Evolutionary conservation across 2,113 vertebrate genomes (phyloP).

Genomic region (Ia io): DNA sequence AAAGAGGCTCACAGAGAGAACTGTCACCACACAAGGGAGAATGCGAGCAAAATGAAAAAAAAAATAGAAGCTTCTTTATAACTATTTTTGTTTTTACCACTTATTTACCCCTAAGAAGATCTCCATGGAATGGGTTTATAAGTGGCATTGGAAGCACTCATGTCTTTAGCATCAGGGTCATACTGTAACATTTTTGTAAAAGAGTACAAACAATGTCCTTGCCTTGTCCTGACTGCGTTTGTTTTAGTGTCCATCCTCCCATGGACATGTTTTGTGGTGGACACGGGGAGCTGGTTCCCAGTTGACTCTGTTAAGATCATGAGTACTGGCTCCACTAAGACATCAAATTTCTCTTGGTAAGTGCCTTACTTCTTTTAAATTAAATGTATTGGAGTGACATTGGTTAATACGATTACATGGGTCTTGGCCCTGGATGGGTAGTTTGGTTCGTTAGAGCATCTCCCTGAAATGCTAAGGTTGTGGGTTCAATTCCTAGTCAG

Average conservation of each 20-base stretch:
- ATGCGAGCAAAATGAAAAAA: background rate
- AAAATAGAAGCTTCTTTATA: background rate
- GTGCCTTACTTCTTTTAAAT: background rate
- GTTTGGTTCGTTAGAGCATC: background rate
- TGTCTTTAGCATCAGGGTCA: background rate
- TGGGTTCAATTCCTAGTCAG: background rate
- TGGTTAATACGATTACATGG: background rate
- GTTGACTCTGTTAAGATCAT: conserved; percentile 11
- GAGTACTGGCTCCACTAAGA: background rate
- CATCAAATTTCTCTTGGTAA: background rate
- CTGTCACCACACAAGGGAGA: background rate
- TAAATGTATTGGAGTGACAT: background rate
- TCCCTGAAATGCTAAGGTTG: background rate
- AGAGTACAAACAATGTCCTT: background rate
- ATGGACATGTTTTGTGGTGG: background rate
- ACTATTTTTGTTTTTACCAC: conserved; percentile 1
- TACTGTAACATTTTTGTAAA: background rate
- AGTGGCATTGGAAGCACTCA: background rate
- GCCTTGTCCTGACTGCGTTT: background rate
- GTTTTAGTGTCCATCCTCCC: background rate
- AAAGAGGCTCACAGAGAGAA: background rate
- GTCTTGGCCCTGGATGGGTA: background rate
- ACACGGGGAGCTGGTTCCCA: background rate
- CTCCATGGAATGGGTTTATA: background rate
- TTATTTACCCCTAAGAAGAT: background rate